Percentiles rank a stretch among this genome's conserved stretches.
These are phyloP conservation scores for Melanostoma mellinum DNA, from an alignment of 2,888 invertebrate genomes.

Conservation along the genomic window DNA sequence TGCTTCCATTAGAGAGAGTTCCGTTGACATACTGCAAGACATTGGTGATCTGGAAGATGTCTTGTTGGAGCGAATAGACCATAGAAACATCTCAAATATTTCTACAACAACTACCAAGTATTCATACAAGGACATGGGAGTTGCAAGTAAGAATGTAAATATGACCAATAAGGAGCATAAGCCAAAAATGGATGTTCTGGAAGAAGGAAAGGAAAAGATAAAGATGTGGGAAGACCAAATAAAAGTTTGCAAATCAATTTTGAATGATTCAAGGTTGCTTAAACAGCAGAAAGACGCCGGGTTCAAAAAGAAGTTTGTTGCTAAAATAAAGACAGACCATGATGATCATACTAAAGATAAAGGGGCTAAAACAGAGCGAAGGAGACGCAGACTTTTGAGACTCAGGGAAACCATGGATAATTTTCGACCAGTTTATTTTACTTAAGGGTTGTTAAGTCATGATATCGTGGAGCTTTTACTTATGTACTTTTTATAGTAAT, in stretches of 20 bases:
- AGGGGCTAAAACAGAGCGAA: slow-evolving; percentile 14
- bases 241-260: slow-evolving; percentile 56
- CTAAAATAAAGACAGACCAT: neutral
- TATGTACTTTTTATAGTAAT: neutral
- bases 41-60: slow-evolving; percentile 50
- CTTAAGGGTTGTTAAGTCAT: neutral
- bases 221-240: slow-evolving; percentile 62
- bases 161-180: slow-evolving; percentile 1
- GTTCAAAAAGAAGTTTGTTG: neutral
- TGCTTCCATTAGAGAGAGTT: slow-evolving; percentile 46
- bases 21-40: slow-evolving; percentile 56
- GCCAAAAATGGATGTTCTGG: slow-evolving; percentile 27
- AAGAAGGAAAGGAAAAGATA: slow-evolving; percentile 51
- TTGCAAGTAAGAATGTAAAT: neutral
- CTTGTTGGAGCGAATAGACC: neutral
- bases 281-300: neutral
- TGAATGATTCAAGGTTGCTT: slow-evolving; percentile 26
- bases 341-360: slow-evolving; percentile 15
- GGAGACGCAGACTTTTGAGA: slow-evolving; percentile 10
- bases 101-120: slow-evolving; percentile 37
- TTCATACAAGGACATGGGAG: slow-evolving; percentile 21
- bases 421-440: slow-evolving; percentile 37
- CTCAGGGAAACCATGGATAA: slow-evolving; percentile 43
- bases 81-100: neutral
- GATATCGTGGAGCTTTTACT: neutral